Base-by-base conservation (phyloP, 2,888 invertebrate genomes). In the Eumacrocentrus americanus region DNA sequence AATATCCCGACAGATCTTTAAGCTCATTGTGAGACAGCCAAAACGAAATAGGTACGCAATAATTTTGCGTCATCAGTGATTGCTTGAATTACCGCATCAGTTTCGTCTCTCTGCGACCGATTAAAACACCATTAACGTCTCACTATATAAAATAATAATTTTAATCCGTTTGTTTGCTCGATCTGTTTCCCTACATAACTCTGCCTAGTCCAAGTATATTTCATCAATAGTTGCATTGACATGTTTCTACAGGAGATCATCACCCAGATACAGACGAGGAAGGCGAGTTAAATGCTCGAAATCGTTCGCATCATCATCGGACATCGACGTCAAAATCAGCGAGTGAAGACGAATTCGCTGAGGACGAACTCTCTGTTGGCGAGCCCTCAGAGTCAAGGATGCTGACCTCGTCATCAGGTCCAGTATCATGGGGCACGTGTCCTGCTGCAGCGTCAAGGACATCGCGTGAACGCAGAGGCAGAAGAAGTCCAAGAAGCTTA, bases 271-370 rank as follows among this genome's bases (percentile, higher is more conserved):
- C 77, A 59, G 76, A 78, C 67, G 77, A 77, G 58, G 78, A 79
- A 65, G 74, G 73, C 61, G 78, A 78, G 62, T 59, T 77, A 60
- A 79, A 77, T 60, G 72, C 74, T 20, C 67, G 72, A 22, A 78
- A 77, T 66, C 75, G 75, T 65, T 66, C 72, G 40, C 74, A 72
- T 48, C 74, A 73, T 64, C 76, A 70, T 57, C 69, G 61, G 23
- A 44, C 52, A 75, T 79, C 72, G 53, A 61, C 68, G 29, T 77
- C 75, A 58, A 75, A 74, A 22, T 84, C 84, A 1, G 88, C 87
- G 9, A 91, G 91, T 74, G 92, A 92, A 75, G 92, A 92, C 73
- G 92, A 92, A 74, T 92, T 92, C 75, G 92, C 92, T 50, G 92
- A 92, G 81, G 92, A 92, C 76, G 92, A 92, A 75, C 83, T 92